Base-by-base conservation (phyloP, 2,888 invertebrate genomes). In the Drosophila kanekoi region DNA sequence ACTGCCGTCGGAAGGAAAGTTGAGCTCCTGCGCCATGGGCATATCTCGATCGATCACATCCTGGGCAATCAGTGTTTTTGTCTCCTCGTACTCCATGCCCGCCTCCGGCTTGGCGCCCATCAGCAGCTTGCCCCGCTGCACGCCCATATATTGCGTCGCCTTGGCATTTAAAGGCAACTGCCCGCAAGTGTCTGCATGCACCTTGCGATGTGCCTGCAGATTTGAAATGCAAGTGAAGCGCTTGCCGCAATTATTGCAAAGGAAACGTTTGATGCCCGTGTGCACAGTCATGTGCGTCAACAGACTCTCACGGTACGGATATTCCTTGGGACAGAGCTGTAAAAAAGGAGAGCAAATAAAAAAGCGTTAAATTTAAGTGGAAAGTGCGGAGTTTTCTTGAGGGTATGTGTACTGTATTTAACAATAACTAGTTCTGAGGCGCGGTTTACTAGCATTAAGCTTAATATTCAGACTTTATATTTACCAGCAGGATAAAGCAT, bases 141-240 rank as follows among this genome's bases (percentile, higher is more conserved):
- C 91, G 18, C 92, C 92, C 82, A 92, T 92, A 44, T 91, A 91
- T 14, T 91, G 91, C 0, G 91, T 91, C 1, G 92, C 90, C 68
- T 91, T 92, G 20, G 92, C 91, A 62, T 91, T 92, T 4, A 91
- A 67, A 0, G 92, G 92, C 48, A 91, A 47, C 16, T 81, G 79
- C 1, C 93, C 93, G 53, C 93, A 93, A n/a, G 92, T 92, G 51
- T 87, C 91, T 0, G 92, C 91, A 66, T 93, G 93, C 6, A 93
- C 93, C 59, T 90, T 91, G n/a, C 93, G 91, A 87, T 93, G 93
- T 18, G 93, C 93, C 52, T 93, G 92, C 8, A 93, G 88, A 85
- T 93, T 93, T 0, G 93, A 93, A 54, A 93, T 92, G 79, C 93
- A 94, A 4, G 93, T 93, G 82, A 94, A 94, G 11, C 93, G 91